Evolutionary conservation across 2,888 invertebrate species (phyloP).

Genomic region (Teinopalpus imperialis): DNA sequence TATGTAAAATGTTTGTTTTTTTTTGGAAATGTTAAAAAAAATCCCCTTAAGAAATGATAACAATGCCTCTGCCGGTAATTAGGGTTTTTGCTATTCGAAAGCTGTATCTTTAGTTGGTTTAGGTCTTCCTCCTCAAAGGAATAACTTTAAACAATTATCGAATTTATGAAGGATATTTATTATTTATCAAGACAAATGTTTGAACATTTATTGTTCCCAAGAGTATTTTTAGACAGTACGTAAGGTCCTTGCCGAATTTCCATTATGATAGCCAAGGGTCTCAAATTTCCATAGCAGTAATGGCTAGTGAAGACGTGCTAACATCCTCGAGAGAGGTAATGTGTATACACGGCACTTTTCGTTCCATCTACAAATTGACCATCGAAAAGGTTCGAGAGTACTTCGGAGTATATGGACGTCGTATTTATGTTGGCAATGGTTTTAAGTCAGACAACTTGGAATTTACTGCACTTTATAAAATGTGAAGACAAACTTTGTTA

Average conservation of each 20-base stretch:
- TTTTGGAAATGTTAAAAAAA: too few species aligned
- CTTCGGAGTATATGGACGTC: conserved; percentile 5
- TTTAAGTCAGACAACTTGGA: background rate
- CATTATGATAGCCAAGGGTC: conserved; percentile 8
- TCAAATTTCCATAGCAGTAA: conserved; percentile 27
- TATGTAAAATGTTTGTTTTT: too few species aligned
- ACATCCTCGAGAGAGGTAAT: conserved; percentile 45
- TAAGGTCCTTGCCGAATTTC: conserved; percentile 14
- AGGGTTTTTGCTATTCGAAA: too few species aligned
- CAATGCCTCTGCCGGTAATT: too few species aligned
- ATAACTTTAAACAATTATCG: too few species aligned
- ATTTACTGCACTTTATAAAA: conserved; percentile 11
- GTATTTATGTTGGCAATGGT: conserved; percentile 20
- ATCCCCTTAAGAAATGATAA: too few species aligned
- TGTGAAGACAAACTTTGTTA: background rate
- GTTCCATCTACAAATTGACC: conserved; percentile 43
- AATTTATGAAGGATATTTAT: too few species aligned
- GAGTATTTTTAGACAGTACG: conserved; percentile 8
- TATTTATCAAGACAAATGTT: too few species aligned
- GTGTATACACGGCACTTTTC: conserved; percentile 48
- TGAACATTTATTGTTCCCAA: conserved; percentile 5
- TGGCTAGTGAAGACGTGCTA: conserved; percentile 33
- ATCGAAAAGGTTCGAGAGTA: conserved; percentile 37
- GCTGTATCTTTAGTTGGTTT: too few species aligned
- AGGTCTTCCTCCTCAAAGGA: too few species aligned